phyloP scores from a whole-genome alignment of 2,888 invertebrate species.

The Hydropsyche betteni region DNA sequence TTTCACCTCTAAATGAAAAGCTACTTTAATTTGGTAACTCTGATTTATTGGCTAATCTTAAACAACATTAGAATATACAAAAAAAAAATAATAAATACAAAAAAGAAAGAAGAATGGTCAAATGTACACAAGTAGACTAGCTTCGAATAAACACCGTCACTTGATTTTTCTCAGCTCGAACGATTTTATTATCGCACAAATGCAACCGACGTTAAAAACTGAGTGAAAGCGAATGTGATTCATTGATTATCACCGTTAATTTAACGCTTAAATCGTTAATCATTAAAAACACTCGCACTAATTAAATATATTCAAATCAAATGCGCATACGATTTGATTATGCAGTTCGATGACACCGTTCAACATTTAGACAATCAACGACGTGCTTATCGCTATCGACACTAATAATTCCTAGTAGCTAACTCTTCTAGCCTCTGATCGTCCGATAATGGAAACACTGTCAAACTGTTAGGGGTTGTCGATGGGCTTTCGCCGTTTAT shows the following conservation, averaged over 20 bases:
- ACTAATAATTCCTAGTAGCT: conserved; percentile 10
- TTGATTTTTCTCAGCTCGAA: conserved; percentile 6
- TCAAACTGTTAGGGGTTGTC: conserved; percentile 32
- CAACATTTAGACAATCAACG: conserved; percentile 23
- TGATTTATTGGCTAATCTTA: conserved; percentile 46
- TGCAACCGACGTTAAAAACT: background rate
- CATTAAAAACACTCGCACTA: no score
- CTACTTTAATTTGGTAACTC: conserved; percentile 40
- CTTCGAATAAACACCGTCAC: conserved; percentile 46
- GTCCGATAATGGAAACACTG: conserved; percentile 42
- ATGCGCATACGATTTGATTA: no score
- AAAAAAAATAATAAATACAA: conserved; percentile 43
- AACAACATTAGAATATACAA: conserved; percentile 24
- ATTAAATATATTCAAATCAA: no score
- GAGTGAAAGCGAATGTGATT: conserved; percentile 29
- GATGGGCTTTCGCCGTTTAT: background rate
- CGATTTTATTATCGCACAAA: conserved; percentile 28
- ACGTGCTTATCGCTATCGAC: conserved; percentile 24
- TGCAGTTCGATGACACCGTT: background rate
- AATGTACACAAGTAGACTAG: conserved; percentile 44
- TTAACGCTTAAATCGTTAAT: no score
- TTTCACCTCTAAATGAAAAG: conserved; percentile 30
- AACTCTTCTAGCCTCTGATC: conserved; percentile 19
- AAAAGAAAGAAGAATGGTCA: conserved; percentile 29
- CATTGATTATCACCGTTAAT: no score